These are phyloP conservation scores for Sebastes nivosus DNA, from an alignment of 2,797 vertebrate species.

Conservation along the genomic window DNA sequence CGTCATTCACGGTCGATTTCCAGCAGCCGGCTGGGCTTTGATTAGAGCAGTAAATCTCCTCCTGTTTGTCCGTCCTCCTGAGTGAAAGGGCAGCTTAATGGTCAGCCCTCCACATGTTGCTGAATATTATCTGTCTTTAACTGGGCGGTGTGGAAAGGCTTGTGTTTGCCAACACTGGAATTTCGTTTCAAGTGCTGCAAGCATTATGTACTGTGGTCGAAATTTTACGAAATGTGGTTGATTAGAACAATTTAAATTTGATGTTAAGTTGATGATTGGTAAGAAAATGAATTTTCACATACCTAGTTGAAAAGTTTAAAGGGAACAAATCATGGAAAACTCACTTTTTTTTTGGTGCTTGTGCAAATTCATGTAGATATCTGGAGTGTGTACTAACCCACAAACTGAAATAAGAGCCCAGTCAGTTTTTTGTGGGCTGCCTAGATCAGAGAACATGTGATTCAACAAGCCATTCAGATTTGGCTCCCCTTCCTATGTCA, in stretches of 20 bases:
- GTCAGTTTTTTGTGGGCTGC: background rate
- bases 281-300: background rate
- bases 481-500: background rate
- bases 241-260: conserved; percentile 26
- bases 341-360: background rate
- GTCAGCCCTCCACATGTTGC: conserved; percentile 51
- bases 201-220: background rate
- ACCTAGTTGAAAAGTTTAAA: background rate
- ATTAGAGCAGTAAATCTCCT: conserved; percentile 78
- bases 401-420: background rate
- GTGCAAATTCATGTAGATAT: background rate
- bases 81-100: conserved; percentile 48
- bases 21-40: conserved; percentile 70
- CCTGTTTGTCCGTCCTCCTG: conserved; percentile 57
- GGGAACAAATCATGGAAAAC: background rate
- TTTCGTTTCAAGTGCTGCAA: background rate
- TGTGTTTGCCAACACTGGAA: conserved; percentile 11
- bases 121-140: conserved; percentile 30
- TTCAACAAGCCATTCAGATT: background rate
- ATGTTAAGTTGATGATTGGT: background rate
- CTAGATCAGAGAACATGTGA: background rate
- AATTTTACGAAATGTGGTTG: background rate
- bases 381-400: background rate
- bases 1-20: conserved; percentile 78
- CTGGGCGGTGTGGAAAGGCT: background rate